Evolutionary conservation across 2,113 vertebrate genomes (phyloP).

Genomic region (Vidua chalybeata): DNA sequence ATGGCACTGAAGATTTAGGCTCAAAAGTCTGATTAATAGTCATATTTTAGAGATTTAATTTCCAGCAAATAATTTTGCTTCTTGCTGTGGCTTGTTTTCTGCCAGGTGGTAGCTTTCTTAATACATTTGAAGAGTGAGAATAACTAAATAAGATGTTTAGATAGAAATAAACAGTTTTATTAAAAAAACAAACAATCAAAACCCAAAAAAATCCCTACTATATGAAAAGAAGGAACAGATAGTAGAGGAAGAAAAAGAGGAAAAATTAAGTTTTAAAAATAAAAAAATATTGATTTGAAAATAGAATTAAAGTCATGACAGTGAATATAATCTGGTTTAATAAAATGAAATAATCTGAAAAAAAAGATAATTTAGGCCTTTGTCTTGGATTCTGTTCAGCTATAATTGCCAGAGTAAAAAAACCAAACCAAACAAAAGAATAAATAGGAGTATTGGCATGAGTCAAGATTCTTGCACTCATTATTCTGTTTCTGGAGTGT

Average conservation of each 20-base stretch:
- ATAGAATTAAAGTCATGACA: neutral
- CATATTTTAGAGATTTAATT: neutral
- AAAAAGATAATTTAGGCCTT: neutral
- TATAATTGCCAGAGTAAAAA: neutral
- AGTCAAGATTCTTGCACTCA: constrained; percentile 11
- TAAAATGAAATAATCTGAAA: neutral
- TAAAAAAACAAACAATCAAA: neutral
- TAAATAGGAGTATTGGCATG: neutral
- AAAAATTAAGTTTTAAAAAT: neutral
- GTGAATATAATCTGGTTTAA: neutral
- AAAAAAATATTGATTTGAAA: neutral
- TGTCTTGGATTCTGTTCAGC: constrained; percentile 10
- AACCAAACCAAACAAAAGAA: neutral
- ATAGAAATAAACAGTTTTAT: neutral
- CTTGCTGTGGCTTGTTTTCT: neutral
- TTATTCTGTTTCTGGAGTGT: constrained; percentile 1
- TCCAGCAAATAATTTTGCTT: neutral
- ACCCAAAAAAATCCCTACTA: neutral
- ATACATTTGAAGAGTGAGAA: neutral
- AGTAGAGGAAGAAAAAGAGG: neutral
- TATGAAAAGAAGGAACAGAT: neutral
- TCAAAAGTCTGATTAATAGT: neutral
- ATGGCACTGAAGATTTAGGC: neutral
- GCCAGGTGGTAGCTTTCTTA: neutral
- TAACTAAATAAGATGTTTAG: neutral